Conservation (phyloP, 1,140 invertebrate genomes). For the Zaprionus taronus region DNA sequence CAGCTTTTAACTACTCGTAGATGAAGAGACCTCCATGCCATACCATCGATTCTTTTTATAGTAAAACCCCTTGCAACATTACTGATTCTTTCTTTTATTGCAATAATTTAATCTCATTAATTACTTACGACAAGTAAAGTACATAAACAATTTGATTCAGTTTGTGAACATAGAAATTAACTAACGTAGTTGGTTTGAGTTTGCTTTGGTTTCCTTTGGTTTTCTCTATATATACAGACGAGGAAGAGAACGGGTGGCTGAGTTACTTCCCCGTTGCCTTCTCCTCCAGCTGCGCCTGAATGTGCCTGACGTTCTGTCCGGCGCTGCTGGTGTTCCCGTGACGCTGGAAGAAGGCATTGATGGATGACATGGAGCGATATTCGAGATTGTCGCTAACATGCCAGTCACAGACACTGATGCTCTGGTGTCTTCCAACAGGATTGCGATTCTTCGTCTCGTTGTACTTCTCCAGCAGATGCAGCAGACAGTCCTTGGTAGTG, state of each 20-base stretch:
- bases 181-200: slow-evolving; percentile 41
- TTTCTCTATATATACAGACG: slow-evolving; percentile 26
- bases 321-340: slow-evolving; percentile 85
- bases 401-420: slow-evolving; percentile 80
- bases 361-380: slow-evolving; percentile 87
- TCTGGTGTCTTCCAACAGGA: slow-evolving; percentile 75
- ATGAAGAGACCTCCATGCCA: too few species aligned
- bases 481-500: slow-evolving; percentile 89
- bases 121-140: slow-evolving; percentile 65
- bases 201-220: slow-evolving; percentile 17
- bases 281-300: slow-evolving; percentile 80
- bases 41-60: not conserved
- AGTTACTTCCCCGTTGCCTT: slow-evolving; percentile 76
- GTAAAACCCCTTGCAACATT: too few species aligned
- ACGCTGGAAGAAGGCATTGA: slow-evolving; percentile 89
- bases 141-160: slow-evolving; percentile 66
- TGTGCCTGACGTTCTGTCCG: slow-evolving; percentile 75
- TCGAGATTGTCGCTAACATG: slow-evolving; percentile 84
- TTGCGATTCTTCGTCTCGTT: slow-evolving; percentile 85
- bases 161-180: slow-evolving; percentile 51
- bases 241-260: not conserved
- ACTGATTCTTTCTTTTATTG: slow-evolving; percentile 43
- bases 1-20: too few species aligned
- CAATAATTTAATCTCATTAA: slow-evolving; percentile 41
- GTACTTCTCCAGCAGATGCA: slow-evolving; percentile 90